Conservation (phyloP, 2,888 invertebrate genomes). For the Morpho achilles region DNA sequence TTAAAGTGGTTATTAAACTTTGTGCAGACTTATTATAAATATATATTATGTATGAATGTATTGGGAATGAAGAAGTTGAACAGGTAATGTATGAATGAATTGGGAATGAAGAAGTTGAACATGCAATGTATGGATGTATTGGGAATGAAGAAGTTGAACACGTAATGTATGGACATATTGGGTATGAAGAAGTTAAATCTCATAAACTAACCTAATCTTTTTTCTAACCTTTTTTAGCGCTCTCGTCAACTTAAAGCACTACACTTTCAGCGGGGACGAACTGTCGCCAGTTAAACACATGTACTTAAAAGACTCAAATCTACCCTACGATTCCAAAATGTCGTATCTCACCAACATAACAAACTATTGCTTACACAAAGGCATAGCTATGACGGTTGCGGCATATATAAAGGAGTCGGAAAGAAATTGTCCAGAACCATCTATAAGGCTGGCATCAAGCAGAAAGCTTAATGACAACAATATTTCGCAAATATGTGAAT, state of each 20-base stretch:
- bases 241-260: conserved; percentile 62
- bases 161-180: too few species aligned
- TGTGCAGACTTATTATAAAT: too few species aligned
- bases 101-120: too few species aligned
- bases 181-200: too few species aligned
- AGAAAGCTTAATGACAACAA: conserved; percentile 81
- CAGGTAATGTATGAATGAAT: too few species aligned
- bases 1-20: too few species aligned
- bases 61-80: too few species aligned
- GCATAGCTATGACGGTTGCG: conserved; percentile 84
- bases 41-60: too few species aligned
- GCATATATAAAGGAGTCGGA: conserved; percentile 85
- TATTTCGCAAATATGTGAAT: conserved; percentile 62
- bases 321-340: conserved; percentile 65
- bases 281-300: conserved; percentile 88
- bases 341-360: conserved; percentile 81
- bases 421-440: conserved; percentile 82
- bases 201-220: neutral
- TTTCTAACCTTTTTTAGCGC: conserved; percentile 43
- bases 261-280: conserved; percentile 77
- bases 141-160: neutral
- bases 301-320: conserved; percentile 76
- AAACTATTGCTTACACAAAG: conserved; percentile 81
- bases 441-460: conserved; percentile 85
- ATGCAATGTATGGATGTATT: neutral